phyloP scores from a whole-genome alignment of 2,888 invertebrate species.

The Ceriagrion tenellum region DNA sequence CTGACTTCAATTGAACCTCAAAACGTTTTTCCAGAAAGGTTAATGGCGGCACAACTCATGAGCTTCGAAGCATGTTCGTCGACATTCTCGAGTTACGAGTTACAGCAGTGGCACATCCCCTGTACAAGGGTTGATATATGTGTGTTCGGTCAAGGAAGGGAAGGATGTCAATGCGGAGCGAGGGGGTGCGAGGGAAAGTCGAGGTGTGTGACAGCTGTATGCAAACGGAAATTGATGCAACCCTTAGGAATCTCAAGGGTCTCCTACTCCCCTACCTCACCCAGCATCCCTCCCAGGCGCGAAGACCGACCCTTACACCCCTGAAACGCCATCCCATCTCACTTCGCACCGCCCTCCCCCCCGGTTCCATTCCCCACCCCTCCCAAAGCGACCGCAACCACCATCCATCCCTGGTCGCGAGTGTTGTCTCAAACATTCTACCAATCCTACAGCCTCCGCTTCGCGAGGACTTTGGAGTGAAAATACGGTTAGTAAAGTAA shows the following conservation, averaged over 20 bases:
- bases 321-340: neutral
- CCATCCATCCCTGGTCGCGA: too few relatives aligned
- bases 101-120: neutral
- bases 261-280: neutral
- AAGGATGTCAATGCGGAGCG: neutral
- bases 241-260: neutral
- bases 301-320: neutral
- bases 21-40: too few relatives aligned
- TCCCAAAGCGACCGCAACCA: too few relatives aligned
- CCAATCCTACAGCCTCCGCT: too few relatives aligned
- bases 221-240: slow-evolving; percentile 18
- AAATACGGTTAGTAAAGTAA: too few relatives aligned
- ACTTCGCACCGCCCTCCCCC: neutral
- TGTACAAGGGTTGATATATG: neutral
- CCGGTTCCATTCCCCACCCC: too few relatives aligned
- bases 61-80: neutral
- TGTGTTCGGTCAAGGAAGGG: neutral
- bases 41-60: neutral
- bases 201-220: neutral
- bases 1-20: too few relatives aligned
- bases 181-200: too few relatives aligned
- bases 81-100: neutral
- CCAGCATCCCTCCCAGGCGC: neutral
- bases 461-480: too few relatives aligned
- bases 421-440: too few relatives aligned